Evolutionary conservation across 2,113 vertebrate species (phyloP), one percentile per base, ranked within the genome.

Genomic region (Gallinago media): DNA sequence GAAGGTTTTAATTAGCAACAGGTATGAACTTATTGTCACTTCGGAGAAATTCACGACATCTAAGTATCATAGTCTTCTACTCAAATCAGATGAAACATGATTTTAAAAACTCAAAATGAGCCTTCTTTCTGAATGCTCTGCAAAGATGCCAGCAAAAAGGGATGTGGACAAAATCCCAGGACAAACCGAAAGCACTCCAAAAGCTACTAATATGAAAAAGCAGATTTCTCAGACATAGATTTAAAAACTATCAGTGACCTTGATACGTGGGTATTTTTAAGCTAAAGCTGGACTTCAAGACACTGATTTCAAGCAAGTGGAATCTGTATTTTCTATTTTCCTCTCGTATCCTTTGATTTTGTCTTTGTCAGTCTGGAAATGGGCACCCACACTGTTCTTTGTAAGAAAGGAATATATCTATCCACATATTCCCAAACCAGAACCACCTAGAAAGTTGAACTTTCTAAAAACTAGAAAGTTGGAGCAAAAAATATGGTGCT

Each of bases 1-100:
- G 87, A 97, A 97, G 95, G 54, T 96, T 97, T 97, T 97, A 98
- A 98, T 98, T 97, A 98, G 84, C 88, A 96, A 79, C 89, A 93
- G 96, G 61, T 91, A 80, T 85, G 85, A 94, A 96, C 82, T 97
- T 98, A 93, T 95, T 85, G 85, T 76, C 58, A 95, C 75, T 97
- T 95, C 56, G 63, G 50, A 94, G 71, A 93, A 93, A 92, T 78
- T 86, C 77, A 76, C 85, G 61, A 66, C 50, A 58, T 68, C 23
- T 47, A 84, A 88, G 68, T 63, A 88, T 71, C 81, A 87, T 27
- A 94, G 85, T 68, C 62, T 84, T 89, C 59, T 70, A 70, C 52
- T 84, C 32, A 49, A 92, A 47, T 95, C 72, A 97, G 90, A 95
- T 83, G 63, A 95, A 91, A 96, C 77, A 90, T 17, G 40, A 38